Percentiles rank a stretch among this genome's conserved stretches.
Evolutionary conservation across 2,888 invertebrate genomes (phyloP).

Genomic region (Tiliacea aurago): DNA sequence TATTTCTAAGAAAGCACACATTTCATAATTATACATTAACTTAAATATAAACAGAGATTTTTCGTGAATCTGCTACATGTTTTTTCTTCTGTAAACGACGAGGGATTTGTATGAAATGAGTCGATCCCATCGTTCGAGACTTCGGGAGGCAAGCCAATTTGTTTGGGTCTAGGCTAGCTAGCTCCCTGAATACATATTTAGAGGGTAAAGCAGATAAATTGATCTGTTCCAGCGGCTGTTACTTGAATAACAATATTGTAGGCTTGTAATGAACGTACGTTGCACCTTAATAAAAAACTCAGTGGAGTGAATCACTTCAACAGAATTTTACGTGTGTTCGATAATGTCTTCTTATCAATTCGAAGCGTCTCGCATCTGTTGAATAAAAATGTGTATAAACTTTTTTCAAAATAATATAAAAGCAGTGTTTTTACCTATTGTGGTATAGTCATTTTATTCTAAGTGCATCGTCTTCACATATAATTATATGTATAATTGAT

Average conservation of each 20-base stretch:
- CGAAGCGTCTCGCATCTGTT: neutral
- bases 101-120: conserved; percentile 5
- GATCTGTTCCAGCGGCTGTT: conserved; percentile 49
- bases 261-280: conserved; percentile 14
- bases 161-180: conserved; percentile 26
- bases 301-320: conserved; percentile 23
- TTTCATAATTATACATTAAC: neutral
- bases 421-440: too few relatives aligned
- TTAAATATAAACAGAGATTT: neutral
- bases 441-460: too few relatives aligned
- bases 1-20: neutral
- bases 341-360: conserved; percentile 14
- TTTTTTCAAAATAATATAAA: too few relatives aligned
- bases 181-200: conserved; percentile 44
- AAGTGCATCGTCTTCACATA: too few relatives aligned
- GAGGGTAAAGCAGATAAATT: conserved; percentile 54
- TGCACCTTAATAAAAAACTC: conserved; percentile 8
- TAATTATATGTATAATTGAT: too few relatives aligned
- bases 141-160: conserved; percentile 40
- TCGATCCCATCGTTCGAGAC: conserved; percentile 12
- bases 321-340: neutral
- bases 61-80: neutral
- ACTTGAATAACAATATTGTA: conserved; percentile 50
- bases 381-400: neutral
- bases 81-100: conserved; percentile 13